Evolutionary conservation across 1,140 invertebrate species (phyloP).

Genomic region (Sycophaga agraensis): DNA sequence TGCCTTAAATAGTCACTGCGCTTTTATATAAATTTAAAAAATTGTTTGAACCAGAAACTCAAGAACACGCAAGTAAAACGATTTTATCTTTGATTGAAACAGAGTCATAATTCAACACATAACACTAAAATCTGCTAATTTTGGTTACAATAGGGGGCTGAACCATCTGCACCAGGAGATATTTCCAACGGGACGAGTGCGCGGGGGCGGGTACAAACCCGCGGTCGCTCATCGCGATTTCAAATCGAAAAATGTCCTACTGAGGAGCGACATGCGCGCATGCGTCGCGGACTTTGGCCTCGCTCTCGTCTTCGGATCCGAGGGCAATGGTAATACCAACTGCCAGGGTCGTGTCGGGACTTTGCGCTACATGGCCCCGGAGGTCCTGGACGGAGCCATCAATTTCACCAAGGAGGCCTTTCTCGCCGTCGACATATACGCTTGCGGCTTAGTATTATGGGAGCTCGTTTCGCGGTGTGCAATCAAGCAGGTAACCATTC

Average conservation of each 20-base stretch:
- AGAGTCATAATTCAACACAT: too few species aligned
- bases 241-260: slow-evolving; percentile 96
- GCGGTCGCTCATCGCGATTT: slow-evolving; percentile 97
- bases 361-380: slow-evolving; percentile 95
- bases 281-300: slow-evolving; percentile 98
- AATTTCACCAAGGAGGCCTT: slow-evolving; percentile 96
- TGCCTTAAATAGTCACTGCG: too few species aligned
- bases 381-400: slow-evolving; percentile 96
- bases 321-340: slow-evolving; percentile 77
- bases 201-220: slow-evolving; percentile 76
- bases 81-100: neutral
- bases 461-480: slow-evolving; percentile 87
- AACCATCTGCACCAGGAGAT: slow-evolving; percentile 91
- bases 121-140: too few species aligned
- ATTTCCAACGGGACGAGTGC: slow-evolving; percentile 63
- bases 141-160: slow-evolving; percentile 77
- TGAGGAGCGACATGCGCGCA: slow-evolving; percentile 89
- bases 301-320: slow-evolving; percentile 89
- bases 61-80: too few species aligned
- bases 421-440: slow-evolving; percentile 97
- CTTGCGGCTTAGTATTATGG: slow-evolving; percentile 95
- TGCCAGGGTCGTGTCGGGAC: slow-evolving; percentile 92
- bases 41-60: too few species aligned
- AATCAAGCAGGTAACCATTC: neutral
- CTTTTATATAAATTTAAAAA: too few species aligned